A percentile compares a stretch with the other conserved stretches of the same genome.
Evolutionary conservation across 2,797 vertebrate genomes (phyloP).

Genomic region (Xiphorhynchus erythropygius): DNA sequence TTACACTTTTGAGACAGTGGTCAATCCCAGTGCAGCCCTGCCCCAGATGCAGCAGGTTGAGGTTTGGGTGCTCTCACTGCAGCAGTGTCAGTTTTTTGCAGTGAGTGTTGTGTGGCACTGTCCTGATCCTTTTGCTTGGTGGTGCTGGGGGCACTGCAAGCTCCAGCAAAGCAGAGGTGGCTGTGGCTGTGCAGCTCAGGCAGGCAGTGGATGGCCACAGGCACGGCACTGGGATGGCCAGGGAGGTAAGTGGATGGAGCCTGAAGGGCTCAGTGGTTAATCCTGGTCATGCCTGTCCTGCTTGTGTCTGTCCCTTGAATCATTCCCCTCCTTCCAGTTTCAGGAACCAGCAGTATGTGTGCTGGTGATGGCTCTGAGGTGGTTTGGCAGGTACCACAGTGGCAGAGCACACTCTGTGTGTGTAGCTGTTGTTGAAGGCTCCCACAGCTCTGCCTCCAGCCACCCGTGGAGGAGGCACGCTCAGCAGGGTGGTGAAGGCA

Average conservation of each 20-base stretch:
- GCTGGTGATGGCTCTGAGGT: not conserved
- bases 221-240: not conserved
- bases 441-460: not conserved
- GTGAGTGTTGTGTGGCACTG: not conserved
- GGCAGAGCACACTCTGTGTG: not conserved
- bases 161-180: accelerated
- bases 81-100: not conserved
- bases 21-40: not conserved
- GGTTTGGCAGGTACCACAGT: not conserved
- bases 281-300: not conserved
- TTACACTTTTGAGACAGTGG: not conserved
- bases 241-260: not conserved
- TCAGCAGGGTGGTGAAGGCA: not conserved
- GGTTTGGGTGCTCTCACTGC: not conserved
- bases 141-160: not conserved
- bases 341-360: accelerated
- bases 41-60: not conserved
- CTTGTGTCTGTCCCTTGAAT: not conserved
- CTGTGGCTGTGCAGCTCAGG: not conserved
- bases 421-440: not conserved
- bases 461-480: accelerated
- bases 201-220: accelerated
- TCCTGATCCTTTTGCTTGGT: not conserved
- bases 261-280: not conserved
- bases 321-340: not conserved